These are phyloP conservation scores for Telenomus remus DNA, from an alignment of 1,140 invertebrate species.

Conservation along the genomic window DNA sequence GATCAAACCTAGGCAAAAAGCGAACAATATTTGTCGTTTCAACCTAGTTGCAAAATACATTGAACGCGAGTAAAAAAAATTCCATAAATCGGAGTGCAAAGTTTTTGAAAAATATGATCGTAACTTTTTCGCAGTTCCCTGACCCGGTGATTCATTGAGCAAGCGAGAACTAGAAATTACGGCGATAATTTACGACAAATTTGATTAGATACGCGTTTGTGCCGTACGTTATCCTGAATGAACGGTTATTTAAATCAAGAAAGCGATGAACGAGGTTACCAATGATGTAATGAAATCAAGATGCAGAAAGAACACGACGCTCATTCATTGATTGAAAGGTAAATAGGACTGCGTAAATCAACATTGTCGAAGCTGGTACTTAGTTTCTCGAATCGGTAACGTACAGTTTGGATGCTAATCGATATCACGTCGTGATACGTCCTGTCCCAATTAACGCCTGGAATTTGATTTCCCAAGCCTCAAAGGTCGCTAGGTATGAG, in stretches of 20 bases:
- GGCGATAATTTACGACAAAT: slow-evolving; percentile 16
- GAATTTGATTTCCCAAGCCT: slow-evolving; percentile 49
- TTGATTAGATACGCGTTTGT: slow-evolving; percentile 14
- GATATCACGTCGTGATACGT: slow-evolving; percentile 49
- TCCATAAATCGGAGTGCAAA: neutral
- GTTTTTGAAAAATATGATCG: neutral
- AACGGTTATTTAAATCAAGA: slow-evolving; percentile 12
- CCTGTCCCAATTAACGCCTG: slow-evolving; percentile 52
- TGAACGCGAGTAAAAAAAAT: too few relatives aligned
- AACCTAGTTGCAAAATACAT: too few relatives aligned
- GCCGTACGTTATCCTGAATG: slow-evolving; percentile 4
- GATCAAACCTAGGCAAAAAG: neutral
- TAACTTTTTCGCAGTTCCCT: neutral
- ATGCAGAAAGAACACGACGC: slow-evolving; percentile 12
- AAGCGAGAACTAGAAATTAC: slow-evolving; percentile 1
- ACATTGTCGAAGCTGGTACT: slow-evolving; percentile 16
- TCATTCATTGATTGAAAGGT: slow-evolving; percentile 25
- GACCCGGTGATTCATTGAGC: neutral
- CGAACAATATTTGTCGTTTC: too few relatives aligned
- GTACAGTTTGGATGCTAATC: slow-evolving; percentile 40
- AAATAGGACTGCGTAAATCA: slow-evolving; percentile 37
- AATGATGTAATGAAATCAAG: slow-evolving; percentile 13
- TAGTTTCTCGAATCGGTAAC: slow-evolving; percentile 36
- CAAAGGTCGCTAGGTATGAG: slow-evolving; percentile 30
- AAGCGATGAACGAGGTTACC: neutral